phyloP scores from a whole-genome alignment of 1,140 invertebrate genomes.

The Cardiocondyla obscurior region DNA sequence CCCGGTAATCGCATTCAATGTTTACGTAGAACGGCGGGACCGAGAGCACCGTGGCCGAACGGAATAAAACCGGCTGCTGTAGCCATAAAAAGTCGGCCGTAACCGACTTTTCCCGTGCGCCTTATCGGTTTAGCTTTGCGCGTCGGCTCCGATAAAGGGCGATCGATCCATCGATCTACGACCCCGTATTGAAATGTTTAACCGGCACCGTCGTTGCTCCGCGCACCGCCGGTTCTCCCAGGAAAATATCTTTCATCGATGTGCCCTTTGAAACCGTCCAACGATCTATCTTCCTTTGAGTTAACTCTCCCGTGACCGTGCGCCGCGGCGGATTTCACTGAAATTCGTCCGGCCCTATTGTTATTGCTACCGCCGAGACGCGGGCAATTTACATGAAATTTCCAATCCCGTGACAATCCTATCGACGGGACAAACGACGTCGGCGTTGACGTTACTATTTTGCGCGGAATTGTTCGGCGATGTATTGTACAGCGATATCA shows the following conservation, averaged over 20 bases:
- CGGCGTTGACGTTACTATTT: conserved; percentile 18
- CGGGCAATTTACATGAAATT: conserved; percentile 28
- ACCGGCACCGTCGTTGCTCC: neutral
- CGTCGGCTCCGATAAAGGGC: conserved; percentile 12
- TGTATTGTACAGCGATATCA: neutral
- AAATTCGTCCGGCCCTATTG: conserved; percentile 23
- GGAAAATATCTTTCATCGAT: conserved; percentile 41
- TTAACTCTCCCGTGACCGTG: conserved; percentile 11
- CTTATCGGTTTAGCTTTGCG: conserved; percentile 27
- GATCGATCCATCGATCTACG: conserved; percentile 48
- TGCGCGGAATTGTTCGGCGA: neutral
- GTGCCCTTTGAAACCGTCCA: conserved; percentile 28
- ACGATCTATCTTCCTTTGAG: conserved; percentile 46
- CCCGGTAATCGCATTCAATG: conserved; percentile 31
- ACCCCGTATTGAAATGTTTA: conserved; percentile 45
- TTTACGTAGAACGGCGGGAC: conserved; percentile 13
- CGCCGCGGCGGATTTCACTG: conserved; percentile 14
- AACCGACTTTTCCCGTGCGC: conserved; percentile 25
- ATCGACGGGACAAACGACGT: neutral
- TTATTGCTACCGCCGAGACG: conserved; percentile 19
- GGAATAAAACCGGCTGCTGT: conserved; percentile 16
- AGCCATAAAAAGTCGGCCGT: conserved; percentile 40
- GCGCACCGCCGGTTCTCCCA: conserved; percentile 17
- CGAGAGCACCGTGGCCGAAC: conserved; percentile 1
- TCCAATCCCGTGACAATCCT: neutral